Evolutionary conservation across 2,113 vertebrate genomes (phyloP), one percentile per base, ranked within the genome.

Genomic region (Hemiscyllium ocellatum): DNA sequence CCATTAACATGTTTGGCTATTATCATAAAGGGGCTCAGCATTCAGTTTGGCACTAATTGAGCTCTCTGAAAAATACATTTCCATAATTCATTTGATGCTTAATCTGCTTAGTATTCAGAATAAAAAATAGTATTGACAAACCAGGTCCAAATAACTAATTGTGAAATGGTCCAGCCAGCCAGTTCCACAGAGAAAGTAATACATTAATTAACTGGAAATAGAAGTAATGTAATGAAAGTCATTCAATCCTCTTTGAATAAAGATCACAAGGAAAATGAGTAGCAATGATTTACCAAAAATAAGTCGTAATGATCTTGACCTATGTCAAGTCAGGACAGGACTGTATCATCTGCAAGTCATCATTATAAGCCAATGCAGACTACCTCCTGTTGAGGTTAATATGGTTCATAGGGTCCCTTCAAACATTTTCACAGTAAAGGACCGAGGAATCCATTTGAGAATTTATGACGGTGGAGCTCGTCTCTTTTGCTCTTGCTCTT

Each of bases 21-120:
- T 37, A 93, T 66, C 13, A 66, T 22, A 66, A 37, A 66, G 33
- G 37, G 89, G 89, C 33, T 93, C n/a, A n/a, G 61, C 65, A 37
- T 93, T 93, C 89, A 68, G 89, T 8, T 93, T 93, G 10, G 13
- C 33, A 7, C 89, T 93, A 93, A 93, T 93, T 93, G 61, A 93
- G 65, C 89, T 66, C 65, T 37, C 89, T 66, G 17, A 93, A 93
- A 93, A 93, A 91, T 91, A 66, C 61, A 93, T 93, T 93, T 93
- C 89, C 89, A 93, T 93, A 93, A 93, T 93, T 93, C 56, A 68
- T 93, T 66, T 93, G 89, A 93, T 93, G 66, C 89, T 93, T 93
- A 93, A 66, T 93, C 89, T 93, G n/a, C 89, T 93, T 93, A 68
- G 61, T 93, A 93, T 93, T 93, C n/a, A 66, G 66, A 66, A 93